Base-by-base conservation (phyloP, 1,140 invertebrate genomes). In the Akabosia matsudoensis region DNA sequence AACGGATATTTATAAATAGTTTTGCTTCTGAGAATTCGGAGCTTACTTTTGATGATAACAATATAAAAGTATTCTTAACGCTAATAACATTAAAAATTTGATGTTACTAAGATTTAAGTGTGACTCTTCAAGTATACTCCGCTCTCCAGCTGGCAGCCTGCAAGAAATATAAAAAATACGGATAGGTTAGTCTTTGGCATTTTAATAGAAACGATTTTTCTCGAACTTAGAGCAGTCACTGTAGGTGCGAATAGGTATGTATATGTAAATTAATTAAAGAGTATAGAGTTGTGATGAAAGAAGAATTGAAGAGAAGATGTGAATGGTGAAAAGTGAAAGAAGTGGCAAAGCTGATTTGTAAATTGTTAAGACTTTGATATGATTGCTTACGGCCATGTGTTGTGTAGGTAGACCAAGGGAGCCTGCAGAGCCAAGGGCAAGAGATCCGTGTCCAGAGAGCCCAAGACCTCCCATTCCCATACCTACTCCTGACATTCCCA, bases 391-490 rank as follows among this genome's bases (percentile, higher is more conserved):
- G 33, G 74, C 75, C 79, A 80, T 80, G 37, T 74, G 56, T 56
- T 79, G 77, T 37, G 74, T 56, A 16, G 75, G 70, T 30, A 79
- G 72, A 31, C 75, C 77, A 34, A 79, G 77, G 54, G 79, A 77
- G 37, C 77, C 77, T 28, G 77, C 75, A 28, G 79, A 80, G 33
- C 77, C 75, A n/a, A 80, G 61, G 28, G 74, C 79, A 22, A 80
- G 71, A 34, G 79, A 80, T 34, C 75, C 76, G 30, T 73, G 79
- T 33, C 79, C 78, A 51, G 79, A 80, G 37, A 80, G 75, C 45
- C 79, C 76, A n/a, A 80, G 74, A 64, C 77, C 75, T 64, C 79
- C 78, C 79, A 80, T 80, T 13, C 77, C 77, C 79, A 80, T 80
- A 2, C 79, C 73, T 18, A 80, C 76, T 30, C 79, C 79, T 28